phyloP scores from a whole-genome alignment of 2,888 invertebrate genomes.

The Drosophila cracens region DNA sequence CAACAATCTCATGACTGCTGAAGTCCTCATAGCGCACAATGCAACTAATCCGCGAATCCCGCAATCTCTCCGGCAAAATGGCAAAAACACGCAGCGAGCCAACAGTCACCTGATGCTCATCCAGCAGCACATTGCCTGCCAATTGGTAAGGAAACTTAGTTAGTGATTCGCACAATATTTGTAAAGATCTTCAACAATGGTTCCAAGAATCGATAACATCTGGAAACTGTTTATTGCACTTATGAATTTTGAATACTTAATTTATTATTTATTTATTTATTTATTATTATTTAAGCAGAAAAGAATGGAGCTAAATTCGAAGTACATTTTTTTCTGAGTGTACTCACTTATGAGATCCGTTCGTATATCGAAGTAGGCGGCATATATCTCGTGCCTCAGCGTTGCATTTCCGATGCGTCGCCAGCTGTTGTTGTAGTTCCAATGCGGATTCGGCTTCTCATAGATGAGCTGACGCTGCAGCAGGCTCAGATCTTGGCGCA shows the following conservation, averaged over 20 bases:
- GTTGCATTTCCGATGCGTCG: slow-evolving; percentile 76
- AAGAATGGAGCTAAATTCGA: too few species aligned
- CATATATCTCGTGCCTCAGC: slow-evolving; percentile 82
- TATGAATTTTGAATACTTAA: too few species aligned
- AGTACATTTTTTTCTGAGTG: neutral
- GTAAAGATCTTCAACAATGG: neutral
- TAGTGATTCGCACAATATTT: neutral
- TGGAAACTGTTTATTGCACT: neutral
- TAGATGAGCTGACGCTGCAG: slow-evolving; percentile 74
- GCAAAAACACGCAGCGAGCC: slow-evolving; percentile 82
- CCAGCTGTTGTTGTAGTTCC: slow-evolving; percentile 83
- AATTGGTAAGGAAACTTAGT: neutral
- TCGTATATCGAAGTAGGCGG: slow-evolving; percentile 84
- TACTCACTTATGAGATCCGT: slow-evolving; percentile 76
- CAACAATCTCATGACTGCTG: slow-evolving; percentile 68
- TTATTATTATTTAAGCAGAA: too few species aligned
- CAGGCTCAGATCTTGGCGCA: slow-evolving; percentile 72
- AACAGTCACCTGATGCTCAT: slow-evolving; percentile 46
- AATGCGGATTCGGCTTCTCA: slow-evolving; percentile 74
- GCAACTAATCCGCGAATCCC: slow-evolving; percentile 72
- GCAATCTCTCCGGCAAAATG: slow-evolving; percentile 71
- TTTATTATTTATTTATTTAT: too few species aligned
- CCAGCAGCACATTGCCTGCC: slow-evolving; percentile 54
- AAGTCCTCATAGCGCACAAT: slow-evolving; percentile 79
- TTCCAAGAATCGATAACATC: neutral